phyloP scores from a whole-genome alignment of 2,113 vertebrate species.

The Monopterus albus region DNA sequence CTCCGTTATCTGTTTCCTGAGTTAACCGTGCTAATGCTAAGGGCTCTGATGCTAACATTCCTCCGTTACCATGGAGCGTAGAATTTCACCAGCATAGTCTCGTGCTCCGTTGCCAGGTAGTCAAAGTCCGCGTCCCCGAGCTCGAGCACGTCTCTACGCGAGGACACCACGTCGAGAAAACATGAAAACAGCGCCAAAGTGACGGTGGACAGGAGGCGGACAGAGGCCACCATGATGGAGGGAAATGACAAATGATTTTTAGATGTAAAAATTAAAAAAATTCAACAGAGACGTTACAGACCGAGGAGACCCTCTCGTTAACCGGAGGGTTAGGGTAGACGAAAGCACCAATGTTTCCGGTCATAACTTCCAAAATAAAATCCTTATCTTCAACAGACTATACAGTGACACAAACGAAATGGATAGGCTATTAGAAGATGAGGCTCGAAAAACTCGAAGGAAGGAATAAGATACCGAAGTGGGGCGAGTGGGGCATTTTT shows the following conservation, averaged over 20 bases:
- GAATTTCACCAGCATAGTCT: conserved; percentile 83
- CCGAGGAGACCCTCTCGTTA: background rate
- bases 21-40: conserved; percentile 14
- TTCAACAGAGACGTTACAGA: background rate
- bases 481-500: no score
- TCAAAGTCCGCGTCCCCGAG: conserved; percentile 81
- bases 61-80: conserved; percentile 81
- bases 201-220: conserved; percentile 17
- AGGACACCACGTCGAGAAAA: conserved; percentile 10
- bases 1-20: no score
- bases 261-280: background rate
- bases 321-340: fast-evolving
- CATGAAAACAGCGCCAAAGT: conserved; percentile 11
- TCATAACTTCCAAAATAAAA: conserved; percentile 18
- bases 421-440: no score
- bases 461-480: no score
- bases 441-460: no score
- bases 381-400: fast-evolving
- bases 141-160: conserved; percentile 74
- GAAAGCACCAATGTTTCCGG: background rate
- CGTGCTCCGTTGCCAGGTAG: conserved; percentile 76
- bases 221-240: conserved; percentile 34
- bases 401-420: no score
- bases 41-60: no score
- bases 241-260: background rate